Base-by-base conservation (phyloP, 2,888 invertebrate genomes). In the Meganola albula region DNA sequence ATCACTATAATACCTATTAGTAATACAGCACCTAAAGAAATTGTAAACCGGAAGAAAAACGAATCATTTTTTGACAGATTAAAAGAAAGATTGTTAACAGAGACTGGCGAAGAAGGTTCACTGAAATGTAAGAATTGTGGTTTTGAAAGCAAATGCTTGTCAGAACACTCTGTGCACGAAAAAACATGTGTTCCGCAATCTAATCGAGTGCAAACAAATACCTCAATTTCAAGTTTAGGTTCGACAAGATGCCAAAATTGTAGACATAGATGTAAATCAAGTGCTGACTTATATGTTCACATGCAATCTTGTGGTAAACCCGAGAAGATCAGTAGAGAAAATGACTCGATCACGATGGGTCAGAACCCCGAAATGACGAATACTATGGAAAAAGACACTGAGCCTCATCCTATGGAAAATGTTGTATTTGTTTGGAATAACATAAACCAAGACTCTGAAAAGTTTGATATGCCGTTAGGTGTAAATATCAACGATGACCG, bases 171-270 rank as follows among this genome's bases (percentile, higher is more conserved):
- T 9, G 91, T 92, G 37, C 95, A 95, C 66, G 91, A 92, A 60
- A 93, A 92, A 66, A 86, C 80, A 34, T 93, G 91, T 58, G 87
- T 88, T 40, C 68, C 77, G 38, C 73, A 85, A 20, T 58, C 85
- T 22, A 88, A 84, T 63, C 67, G 75, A 37, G 54, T 63, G 23
- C 54, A 65, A 30, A 43, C 74, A 25, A 83, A 72, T 45, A 67
- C 87, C 4, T 59, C 85, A 18, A 75, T 79, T 40, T 69, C 86
- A 25, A 87, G 80, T 49, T 71, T 87, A 55, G 90, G 91, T 43
- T 93, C 94, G 8, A 92, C 93, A 28, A 88, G 95, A 37, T 96
- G 96, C 67, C 94, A 94, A 72, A 91, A 92, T 65, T 96, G 96
- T 69, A 89, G 95, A 44, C 94, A 94, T 68, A 88, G 95, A 40